Evolutionary conservation across 2,888 invertebrate genomes (phyloP).

Genomic region (Drosophila mercatorum): DNA sequence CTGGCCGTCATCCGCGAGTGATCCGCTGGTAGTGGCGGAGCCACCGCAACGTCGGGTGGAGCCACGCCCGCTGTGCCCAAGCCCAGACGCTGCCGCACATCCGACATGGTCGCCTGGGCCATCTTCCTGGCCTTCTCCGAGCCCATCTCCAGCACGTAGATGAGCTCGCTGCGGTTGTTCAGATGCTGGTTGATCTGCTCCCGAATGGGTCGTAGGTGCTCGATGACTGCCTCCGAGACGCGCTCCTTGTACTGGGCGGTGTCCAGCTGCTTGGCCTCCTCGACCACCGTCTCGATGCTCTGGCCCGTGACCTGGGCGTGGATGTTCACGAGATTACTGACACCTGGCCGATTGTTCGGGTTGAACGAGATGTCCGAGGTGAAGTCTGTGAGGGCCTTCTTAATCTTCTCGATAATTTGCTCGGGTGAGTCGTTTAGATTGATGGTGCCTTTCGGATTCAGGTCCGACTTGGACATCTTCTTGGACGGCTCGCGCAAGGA

Average conservation of each 20-base stretch:
- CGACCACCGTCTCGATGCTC: constrained; percentile 88
- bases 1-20: constrained; percentile 51
- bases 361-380: constrained; percentile 93
- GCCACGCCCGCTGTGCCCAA: constrained; percentile 67
- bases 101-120: constrained; percentile 88
- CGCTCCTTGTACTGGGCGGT: constrained; percentile 91
- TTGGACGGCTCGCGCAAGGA: constrained; percentile 94
- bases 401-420: constrained; percentile 89
- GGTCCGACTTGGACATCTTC: constrained; percentile 99
- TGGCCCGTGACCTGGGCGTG: constrained; percentile 91
- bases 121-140: constrained; percentile 87
- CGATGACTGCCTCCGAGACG: constrained; percentile 90
- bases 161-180: constrained; percentile 87
- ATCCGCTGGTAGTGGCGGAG: constrained; percentile 49
- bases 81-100: constrained; percentile 88
- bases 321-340: constrained; percentile 94
- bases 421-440: constrained; percentile 91
- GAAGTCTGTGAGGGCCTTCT: constrained; percentile 96
- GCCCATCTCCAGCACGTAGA: constrained; percentile 88
- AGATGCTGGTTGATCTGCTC: constrained; percentile 86
- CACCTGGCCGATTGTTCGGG: constrained; percentile 91
- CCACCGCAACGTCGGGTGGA: constrained; percentile 45
- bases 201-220: constrained; percentile 89
- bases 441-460: constrained; percentile 91
- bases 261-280: constrained; percentile 88